Conservation (phyloP, 2,113 vertebrate genomes). For the Pycnonotus jocosus region DNA sequence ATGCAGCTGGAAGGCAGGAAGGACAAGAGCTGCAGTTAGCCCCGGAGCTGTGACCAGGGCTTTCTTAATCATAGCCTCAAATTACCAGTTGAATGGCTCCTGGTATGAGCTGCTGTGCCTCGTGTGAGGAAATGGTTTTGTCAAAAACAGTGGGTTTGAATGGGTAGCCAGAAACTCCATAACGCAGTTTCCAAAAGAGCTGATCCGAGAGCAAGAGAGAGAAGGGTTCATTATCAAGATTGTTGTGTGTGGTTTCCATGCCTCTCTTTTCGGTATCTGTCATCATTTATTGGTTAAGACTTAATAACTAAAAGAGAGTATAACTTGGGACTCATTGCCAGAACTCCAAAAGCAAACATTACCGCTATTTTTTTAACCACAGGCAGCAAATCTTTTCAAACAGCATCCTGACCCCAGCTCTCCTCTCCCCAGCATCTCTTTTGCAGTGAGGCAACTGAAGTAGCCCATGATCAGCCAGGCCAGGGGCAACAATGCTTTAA, state of each 20-base stretch:
- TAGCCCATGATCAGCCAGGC: neutral
- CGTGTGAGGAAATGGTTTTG: neutral
- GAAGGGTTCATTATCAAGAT: conserved; percentile 24
- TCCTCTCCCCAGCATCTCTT: neutral
- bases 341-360: neutral
- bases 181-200: neutral
- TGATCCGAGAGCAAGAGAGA: neutral
- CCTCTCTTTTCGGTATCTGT: neutral
- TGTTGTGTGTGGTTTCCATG: neutral
- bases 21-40: neutral
- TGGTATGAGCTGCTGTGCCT: neutral
- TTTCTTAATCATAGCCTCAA: neutral
- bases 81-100: neutral
- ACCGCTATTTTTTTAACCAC: neutral
- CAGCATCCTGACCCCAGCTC: neutral
- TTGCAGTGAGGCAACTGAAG: neutral
- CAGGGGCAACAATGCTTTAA: neutral
- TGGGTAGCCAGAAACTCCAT: neutral
- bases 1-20: neutral
- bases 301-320: neutral
- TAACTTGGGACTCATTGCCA: neutral
- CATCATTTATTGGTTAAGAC: conserved; percentile 5
- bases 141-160: neutral
- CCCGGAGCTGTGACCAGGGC: neutral
- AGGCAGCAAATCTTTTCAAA: neutral